A percentile compares a stretch with the other conserved stretches of the same genome.
These are phyloP conservation scores for Ichneumon xanthorius DNA, from an alignment of 2,888 invertebrate genomes.

Conservation along the genomic window DNA sequence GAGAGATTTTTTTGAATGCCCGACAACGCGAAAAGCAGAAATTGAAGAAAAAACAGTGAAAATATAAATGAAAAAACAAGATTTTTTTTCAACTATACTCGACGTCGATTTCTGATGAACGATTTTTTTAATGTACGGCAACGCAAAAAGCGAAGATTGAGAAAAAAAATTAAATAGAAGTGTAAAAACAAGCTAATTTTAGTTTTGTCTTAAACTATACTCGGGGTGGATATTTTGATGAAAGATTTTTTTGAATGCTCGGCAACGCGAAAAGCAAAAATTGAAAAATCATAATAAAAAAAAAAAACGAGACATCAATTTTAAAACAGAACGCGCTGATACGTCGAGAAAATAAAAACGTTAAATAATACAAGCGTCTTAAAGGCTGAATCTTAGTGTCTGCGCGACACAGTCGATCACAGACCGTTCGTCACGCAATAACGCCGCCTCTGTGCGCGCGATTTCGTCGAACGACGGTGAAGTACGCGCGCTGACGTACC, in stretches of 20 bases:
- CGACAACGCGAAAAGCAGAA: not conserved
- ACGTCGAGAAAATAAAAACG: not conserved
- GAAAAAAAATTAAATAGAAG: not conserved
- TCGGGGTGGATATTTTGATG: not conserved
- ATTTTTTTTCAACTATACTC: not conserved
- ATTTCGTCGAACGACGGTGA: conserved; percentile 34
- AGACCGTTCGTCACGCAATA: conserved; percentile 5
- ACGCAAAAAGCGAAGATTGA: not conserved
- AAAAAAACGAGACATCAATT: not conserved
- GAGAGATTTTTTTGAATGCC: not conserved
- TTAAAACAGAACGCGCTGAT: not conserved
- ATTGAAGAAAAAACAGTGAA: not conserved
- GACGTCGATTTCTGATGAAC: not conserved
- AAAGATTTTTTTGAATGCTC: conserved; percentile 11
- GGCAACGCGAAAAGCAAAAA: conserved; percentile 13
- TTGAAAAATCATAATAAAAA: not conserved
- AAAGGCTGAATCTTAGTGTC: conserved; percentile 22
- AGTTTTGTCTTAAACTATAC: not conserved
- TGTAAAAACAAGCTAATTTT: not conserved
- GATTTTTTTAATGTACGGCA: not conserved
- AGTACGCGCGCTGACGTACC: conserved; percentile 85
- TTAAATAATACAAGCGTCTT: conserved; percentile 23
- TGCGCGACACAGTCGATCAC: conserved; percentile 6
- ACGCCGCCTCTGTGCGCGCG: conserved; percentile 5
- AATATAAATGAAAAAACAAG: not conserved